Evolutionary conservation across 2,888 invertebrate genomes (phyloP).

Genomic region (Diabrotica balteata): DNA sequence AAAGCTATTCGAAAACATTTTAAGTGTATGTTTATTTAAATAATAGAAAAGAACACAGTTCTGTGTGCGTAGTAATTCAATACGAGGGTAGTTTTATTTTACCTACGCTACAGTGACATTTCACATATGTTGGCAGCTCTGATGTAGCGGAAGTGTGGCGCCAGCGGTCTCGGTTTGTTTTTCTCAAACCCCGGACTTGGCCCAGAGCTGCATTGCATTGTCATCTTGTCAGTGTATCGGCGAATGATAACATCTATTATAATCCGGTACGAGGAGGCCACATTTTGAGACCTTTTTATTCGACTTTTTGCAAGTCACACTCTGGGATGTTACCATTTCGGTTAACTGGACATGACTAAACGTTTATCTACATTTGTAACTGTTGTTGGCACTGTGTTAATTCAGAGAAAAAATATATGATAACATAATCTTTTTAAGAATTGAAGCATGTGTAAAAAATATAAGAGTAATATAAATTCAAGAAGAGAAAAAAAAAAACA

Average conservation of each 20-base stretch:
- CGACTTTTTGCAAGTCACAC: slow-evolving; percentile 21
- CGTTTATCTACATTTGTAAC: too few species aligned
- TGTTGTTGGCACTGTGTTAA: too few species aligned
- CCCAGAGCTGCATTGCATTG: slow-evolving; percentile 45
- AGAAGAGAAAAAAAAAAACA: too few species aligned
- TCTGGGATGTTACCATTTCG: not conserved
- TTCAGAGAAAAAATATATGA: too few species aligned
- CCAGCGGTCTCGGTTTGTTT: slow-evolving; percentile 56
- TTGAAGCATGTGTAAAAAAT: too few species aligned
- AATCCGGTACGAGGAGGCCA: slow-evolving; percentile 29
- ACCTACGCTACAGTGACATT: slow-evolving; percentile 49
- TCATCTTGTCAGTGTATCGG: slow-evolving; percentile 47
- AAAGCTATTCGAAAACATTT: slow-evolving; percentile 58
- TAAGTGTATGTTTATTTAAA: slow-evolving; percentile 60
- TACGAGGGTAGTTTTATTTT: slow-evolving; percentile 50
- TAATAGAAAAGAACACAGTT: slow-evolving; percentile 58
- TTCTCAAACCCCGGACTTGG: slow-evolving; percentile 51
- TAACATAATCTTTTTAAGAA: too few species aligned
- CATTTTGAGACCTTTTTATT: slow-evolving; percentile 21
- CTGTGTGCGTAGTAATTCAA: slow-evolving; percentile 57
- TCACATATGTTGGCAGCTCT: slow-evolving; percentile 55
- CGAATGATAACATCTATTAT: slow-evolving; percentile 41
- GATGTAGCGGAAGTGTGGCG: slow-evolving; percentile 59
- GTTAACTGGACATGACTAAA: too few species aligned
- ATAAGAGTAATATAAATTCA: too few species aligned